A percentile compares a stretch with the other conserved stretches of the same genome.
These are phyloP conservation scores for Nothocercus julius DNA, from an alignment of 2,113 vertebrate species.

Conservation along the genomic window DNA sequence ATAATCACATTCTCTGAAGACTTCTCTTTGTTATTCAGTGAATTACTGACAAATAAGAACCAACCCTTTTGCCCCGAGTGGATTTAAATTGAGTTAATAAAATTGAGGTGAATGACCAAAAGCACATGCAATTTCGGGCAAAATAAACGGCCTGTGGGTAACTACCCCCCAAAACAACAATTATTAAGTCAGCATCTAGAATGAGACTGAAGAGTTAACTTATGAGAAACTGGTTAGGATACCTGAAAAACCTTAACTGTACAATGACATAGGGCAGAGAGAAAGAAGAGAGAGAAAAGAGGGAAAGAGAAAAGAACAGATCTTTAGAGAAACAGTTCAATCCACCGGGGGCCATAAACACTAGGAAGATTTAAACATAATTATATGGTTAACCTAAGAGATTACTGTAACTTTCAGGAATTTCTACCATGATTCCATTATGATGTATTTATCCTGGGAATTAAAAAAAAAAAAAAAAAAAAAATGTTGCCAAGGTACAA, in stretches of 20 bases:
- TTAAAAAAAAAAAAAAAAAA: background rate
- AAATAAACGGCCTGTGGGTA: background rate
- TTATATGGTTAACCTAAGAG: background rate
- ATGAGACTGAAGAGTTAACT: background rate
- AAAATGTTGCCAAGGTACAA: background rate
- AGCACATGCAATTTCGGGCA: background rate
- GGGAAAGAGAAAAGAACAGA: too few relatives aligned
- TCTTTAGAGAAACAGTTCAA: background rate
- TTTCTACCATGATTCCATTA: background rate
- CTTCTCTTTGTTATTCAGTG: background rate
- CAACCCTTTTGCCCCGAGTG: background rate
- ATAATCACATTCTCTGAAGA: background rate
- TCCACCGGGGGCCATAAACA: background rate
- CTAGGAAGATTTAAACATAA: background rate
- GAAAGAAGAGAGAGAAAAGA: background rate
- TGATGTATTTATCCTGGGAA: background rate
- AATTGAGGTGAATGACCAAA: background rate
- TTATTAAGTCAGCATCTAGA: background rate
- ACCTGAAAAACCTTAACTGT: background rate
- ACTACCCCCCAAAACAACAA: background rate
- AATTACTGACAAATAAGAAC: background rate
- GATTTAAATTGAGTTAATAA: background rate
- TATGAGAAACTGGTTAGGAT: background rate
- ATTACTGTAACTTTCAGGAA: background rate
- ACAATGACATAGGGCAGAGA: background rate